phyloP scores from a whole-genome alignment of 2,888 invertebrate genomes.

The Macrostomum cliftonense region DNA sequence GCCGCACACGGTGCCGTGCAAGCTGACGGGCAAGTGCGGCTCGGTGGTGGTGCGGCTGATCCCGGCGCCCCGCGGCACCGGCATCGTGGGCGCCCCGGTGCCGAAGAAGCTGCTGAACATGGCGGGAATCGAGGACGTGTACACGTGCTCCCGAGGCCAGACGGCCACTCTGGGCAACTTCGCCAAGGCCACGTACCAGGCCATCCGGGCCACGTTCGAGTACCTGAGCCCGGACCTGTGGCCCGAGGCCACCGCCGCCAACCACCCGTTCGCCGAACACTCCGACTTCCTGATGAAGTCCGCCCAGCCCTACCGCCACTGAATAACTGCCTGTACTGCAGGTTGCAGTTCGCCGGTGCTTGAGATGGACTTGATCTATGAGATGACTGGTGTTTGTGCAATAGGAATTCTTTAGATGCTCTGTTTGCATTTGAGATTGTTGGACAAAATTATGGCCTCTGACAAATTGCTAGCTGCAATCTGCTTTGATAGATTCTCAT shows the following conservation, averaged over 20 bases:
- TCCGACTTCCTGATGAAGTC: conserved; percentile 53
- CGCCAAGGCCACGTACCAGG: conserved; percentile 90
- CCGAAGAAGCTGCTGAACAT: conserved; percentile 93
- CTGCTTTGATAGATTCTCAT: no score
- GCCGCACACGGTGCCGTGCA: conserved; percentile 98
- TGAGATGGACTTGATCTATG: no score
- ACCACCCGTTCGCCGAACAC: conserved; percentile 86
- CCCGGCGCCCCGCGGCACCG: conserved; percentile 97
- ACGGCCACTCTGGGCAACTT: conserved; percentile 97
- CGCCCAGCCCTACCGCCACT: no score
- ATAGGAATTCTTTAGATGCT: no score
- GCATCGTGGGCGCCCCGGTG: conserved; percentile 94
- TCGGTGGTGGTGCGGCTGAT: conserved; percentile 91
- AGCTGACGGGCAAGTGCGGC: conserved; percentile 97
- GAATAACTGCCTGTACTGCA: no score
- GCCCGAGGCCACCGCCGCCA: conserved; percentile 77
- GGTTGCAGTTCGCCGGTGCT: no score
- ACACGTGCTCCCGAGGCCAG: conserved; percentile 88
- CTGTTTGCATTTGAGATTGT: no score
- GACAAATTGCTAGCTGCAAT: no score
- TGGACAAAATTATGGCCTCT: no score
- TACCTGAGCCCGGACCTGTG: conserved; percentile 96
- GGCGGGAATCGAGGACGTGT: conserved; percentile 99
- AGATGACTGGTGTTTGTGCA: no score
- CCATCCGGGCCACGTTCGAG: conserved; percentile 91